Base-by-base conservation (phyloP, 2,888 invertebrate genomes). In the Meghimatium bilineatum region DNA sequence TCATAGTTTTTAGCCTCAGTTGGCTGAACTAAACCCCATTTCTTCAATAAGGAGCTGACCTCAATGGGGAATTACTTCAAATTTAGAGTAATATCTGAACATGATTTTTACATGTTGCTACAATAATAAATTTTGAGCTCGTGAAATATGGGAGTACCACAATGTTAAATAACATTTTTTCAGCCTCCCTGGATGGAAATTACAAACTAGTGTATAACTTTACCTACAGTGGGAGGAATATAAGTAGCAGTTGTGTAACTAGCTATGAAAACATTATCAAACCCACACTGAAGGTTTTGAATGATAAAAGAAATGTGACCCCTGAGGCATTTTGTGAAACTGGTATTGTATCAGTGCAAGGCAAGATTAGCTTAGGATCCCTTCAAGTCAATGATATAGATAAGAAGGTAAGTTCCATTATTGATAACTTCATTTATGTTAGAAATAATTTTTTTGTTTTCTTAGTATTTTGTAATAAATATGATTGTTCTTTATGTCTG, bases 131-230 rank as follows among this genome's bases (percentile, higher is more conserved):
- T n/a, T n/a, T n/a, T n/a, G n/a, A n/a, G n/a, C n/a, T n/a, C n/a
- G n/a, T n/a, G n/a, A n/a, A n/a, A n/a, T n/a, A n/a, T 8, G 44
- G 5, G 44, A 44, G 44, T 12, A 44, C 44, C 44, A 56, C 23
- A 56, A n/a, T 63, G n/a, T n/a, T 63, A 63, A 26, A 63, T n/a
- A 5, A 1, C 3, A 66, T 74, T 44, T 32, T 74, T 80, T 32
- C 80, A 80, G 56, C 66, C 36, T 36, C 72, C 32, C 38, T 60
- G 29, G 74, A 74, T 56, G 81, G 72, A 63, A 72, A 60, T 38
- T 81, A 81, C 44, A 67, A 74, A 8, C 36, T 81, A 36, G 72
- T 44, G 60, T 81, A 60, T 74, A 44, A 81, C 29, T 72, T 44
- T 63, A 32, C 23, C 6, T 81, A 81, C 38, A 56, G 17, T 1